phyloP scores from a whole-genome alignment of 2,113 vertebrate species.

The Strix uralensis region DNA sequence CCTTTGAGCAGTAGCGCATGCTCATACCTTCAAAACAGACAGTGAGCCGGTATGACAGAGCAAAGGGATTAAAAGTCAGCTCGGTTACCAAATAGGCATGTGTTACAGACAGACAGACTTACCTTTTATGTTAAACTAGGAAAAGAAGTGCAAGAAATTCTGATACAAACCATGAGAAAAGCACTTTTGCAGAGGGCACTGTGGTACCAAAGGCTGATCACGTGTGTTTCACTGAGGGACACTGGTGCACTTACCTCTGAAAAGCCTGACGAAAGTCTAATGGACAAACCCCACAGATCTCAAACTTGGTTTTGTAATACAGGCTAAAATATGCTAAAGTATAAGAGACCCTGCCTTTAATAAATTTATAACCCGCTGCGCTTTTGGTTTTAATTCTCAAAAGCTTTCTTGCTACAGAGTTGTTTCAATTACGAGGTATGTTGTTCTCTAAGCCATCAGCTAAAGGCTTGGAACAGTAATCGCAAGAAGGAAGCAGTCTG shows the following conservation, averaged over 20 bases:
- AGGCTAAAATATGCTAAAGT: not conserved
- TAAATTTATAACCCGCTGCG: not conserved
- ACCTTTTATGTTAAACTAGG: not conserved
- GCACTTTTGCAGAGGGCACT: not conserved
- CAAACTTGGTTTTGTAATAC: not conserved
- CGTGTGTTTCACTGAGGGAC: not conserved
- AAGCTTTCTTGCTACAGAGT: not conserved
- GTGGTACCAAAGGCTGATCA: not conserved
- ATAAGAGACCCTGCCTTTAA: not conserved
- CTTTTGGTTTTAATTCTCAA: not conserved
- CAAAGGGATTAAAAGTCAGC: not conserved
- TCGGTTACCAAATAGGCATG: not conserved
- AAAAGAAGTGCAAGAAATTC: not conserved
- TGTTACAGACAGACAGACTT: fast-evolving
- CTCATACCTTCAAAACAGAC: not conserved
- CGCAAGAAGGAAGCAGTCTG: not conserved
- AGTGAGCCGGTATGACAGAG: not conserved
- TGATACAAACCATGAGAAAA: not conserved
- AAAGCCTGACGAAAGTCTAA: not conserved
- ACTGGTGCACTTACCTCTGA: not conserved
- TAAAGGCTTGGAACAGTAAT: not conserved
- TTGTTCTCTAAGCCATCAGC: not conserved
- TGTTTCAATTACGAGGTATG: not conserved
- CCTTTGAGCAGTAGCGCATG: not conserved
- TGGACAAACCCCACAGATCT: not conserved